A percentile compares a stretch with the other conserved stretches of the same genome.
Conservation (phyloP, 2,888 invertebrate species). For the Neuroscelio doddi region DNA sequence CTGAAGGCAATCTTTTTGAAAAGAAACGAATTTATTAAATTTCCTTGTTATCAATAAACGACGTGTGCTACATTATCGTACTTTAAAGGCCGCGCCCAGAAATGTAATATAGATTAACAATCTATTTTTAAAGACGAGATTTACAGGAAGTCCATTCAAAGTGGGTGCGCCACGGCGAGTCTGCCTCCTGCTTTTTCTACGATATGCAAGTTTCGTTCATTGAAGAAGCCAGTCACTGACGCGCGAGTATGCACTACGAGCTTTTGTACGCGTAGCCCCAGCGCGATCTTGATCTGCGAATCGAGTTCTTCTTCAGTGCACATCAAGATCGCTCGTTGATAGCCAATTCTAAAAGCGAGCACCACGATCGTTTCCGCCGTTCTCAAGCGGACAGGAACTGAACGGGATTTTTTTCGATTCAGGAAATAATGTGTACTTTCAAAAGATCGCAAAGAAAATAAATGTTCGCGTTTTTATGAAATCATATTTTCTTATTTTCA, state of each 20-base stretch:
- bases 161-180: conserved; percentile 27
- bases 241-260: conserved; percentile 4
- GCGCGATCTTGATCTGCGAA: conserved; percentile 6
- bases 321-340: conserved; percentile 34
- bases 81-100: conserved; percentile 39
- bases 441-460: too few relatives aligned
- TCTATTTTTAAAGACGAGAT: conserved; percentile 23
- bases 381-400: neutral
- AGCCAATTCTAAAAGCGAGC: conserved; percentile 16
- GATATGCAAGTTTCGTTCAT: conserved; percentile 11
- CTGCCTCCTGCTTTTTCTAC: conserved; percentile 8
- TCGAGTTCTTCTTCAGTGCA: conserved; percentile 32
- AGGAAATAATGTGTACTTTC: too few relatives aligned
- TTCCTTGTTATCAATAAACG: neutral
- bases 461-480: too few relatives aligned
- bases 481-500: too few relatives aligned
- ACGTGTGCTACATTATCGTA: conserved; percentile 6
- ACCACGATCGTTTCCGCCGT: conserved; percentile 1
- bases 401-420: neutral
- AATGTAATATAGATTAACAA: conserved; percentile 48
- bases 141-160: conserved; percentile 40
- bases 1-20: too few relatives aligned
- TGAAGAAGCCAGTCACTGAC: conserved; percentile 3
- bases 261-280: neutral
- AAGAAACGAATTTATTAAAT: too few relatives aligned